These are phyloP conservation scores for Diplosoma virens DNA, from an alignment of 23 tunicate genomes.

Conservation along the genomic window DNA sequence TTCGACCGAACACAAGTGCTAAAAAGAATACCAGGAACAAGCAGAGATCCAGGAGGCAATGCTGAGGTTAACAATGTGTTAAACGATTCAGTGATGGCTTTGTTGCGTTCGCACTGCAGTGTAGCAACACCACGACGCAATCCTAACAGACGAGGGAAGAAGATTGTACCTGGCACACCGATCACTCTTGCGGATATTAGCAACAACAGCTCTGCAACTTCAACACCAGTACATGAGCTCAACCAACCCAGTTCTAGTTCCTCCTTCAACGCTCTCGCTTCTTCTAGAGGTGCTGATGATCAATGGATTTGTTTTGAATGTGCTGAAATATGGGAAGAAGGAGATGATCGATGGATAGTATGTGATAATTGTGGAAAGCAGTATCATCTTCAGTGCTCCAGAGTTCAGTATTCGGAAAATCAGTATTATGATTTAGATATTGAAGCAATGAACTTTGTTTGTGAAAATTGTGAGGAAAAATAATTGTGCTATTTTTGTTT, in stretches of 20 bases:
- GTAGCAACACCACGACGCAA: neutral
- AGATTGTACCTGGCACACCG: constrained; percentile 9
- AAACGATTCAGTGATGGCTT: constrained; percentile 8
- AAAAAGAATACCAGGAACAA: too few species aligned
- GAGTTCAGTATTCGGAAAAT: neutral
- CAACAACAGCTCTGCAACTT: neutral
- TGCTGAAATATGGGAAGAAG: neutral
- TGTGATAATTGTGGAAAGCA: constrained; percentile 10
- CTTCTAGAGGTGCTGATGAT: neutral
- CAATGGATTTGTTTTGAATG: constrained; percentile 5
- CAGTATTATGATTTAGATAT: neutral
- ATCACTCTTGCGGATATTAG: constrained; percentile 15
- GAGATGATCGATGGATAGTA: constrained; percentile 20
- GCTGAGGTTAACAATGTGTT: neutral
- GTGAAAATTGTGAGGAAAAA: too few species aligned
- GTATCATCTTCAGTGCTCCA: constrained; percentile 12
- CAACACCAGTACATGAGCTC: neutral
- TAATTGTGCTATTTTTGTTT: too few species aligned
- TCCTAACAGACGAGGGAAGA: neutral
- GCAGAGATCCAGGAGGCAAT: constrained; percentile 15
- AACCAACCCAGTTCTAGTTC: neutral
- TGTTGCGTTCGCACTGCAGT: constrained; percentile 11
- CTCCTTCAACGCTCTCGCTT: neutral
- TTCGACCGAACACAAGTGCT: too few species aligned
- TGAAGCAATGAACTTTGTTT: neutral